Conservation (phyloP, 2,888 invertebrate genomes). For the Copidosoma aretas region DNA sequence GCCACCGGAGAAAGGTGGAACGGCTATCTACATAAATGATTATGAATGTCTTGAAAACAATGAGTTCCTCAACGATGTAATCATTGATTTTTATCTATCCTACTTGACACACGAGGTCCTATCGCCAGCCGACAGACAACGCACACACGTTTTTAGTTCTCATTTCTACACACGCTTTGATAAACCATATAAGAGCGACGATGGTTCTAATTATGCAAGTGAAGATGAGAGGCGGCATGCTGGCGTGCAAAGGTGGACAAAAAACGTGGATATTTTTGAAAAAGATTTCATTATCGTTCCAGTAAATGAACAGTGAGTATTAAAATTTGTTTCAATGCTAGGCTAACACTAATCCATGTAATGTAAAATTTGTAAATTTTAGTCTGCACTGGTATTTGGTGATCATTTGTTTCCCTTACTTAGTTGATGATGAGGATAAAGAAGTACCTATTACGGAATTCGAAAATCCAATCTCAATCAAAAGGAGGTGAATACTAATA, state of each 20-base stretch:
- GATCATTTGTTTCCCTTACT: background rate
- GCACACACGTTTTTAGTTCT: conserved; percentile 92
- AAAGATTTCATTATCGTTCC: conserved; percentile 95
- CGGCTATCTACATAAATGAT: conserved; percentile 89
- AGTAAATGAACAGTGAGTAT: conserved; percentile 82
- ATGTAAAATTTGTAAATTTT: background rate
- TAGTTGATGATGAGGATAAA: background rate
- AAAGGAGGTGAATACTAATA: conserved; percentile 14
- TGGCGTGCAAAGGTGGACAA: conserved; percentile 92
- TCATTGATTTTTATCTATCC: conserved; percentile 95
- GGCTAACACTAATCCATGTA: background rate
- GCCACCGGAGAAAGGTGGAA: conserved; percentile 84
- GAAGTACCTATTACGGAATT: background rate
- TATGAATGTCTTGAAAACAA: conserved; percentile 87
- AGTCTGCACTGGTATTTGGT: background rate
- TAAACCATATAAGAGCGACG: conserved; percentile 75
- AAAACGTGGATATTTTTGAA: conserved; percentile 88
- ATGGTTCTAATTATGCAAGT: conserved; percentile 71
- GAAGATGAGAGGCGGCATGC: conserved; percentile 83
- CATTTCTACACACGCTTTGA: conserved; percentile 94
- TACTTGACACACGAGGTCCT: conserved; percentile 78
- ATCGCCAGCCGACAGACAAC: conserved; percentile 73
- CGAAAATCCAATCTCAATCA: conserved; percentile 2
- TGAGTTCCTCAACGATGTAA: conserved; percentile 94
- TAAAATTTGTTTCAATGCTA: background rate